These are phyloP conservation scores for Gobio occitaniae DNA, from an alignment of 2,797 vertebrate species.

Conservation along the genomic window DNA sequence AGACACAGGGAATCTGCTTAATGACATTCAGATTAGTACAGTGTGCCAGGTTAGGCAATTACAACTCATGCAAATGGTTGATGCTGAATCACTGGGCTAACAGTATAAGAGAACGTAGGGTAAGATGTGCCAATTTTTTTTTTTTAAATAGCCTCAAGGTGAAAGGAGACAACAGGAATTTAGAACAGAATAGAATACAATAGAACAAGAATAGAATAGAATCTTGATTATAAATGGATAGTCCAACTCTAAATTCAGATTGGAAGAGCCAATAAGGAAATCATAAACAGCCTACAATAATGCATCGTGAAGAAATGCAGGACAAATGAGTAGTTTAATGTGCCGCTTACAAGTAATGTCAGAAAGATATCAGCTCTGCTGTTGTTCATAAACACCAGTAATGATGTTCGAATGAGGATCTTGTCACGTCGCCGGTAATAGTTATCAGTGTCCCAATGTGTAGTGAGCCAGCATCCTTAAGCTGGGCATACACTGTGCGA, in stretches of 20 bases:
- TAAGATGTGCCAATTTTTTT: background rate
- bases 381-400: too few relatives aligned
- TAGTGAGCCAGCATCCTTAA: too few relatives aligned
- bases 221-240: background rate
- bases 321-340: background rate
- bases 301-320: background rate
- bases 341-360: too few relatives aligned
- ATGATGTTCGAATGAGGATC: too few relatives aligned
- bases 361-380: too few relatives aligned
- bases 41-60: constrained; percentile 1
- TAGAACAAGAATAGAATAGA: background rate
- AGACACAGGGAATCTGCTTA: background rate
- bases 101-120: background rate
- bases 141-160: background rate
- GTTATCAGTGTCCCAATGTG: too few relatives aligned
- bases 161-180: background rate
- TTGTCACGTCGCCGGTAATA: too few relatives aligned
- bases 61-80: background rate
- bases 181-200: background rate
- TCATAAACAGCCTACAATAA: background rate
- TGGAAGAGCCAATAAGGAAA: background rate
- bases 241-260: background rate
- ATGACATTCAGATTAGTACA: constrained; percentile 2
- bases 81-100: background rate
- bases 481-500: too few relatives aligned